These are phyloP conservation scores for Maconellicoccus hirsutus DNA, from an alignment of 1,140 invertebrate species.

Conservation along the genomic window DNA sequence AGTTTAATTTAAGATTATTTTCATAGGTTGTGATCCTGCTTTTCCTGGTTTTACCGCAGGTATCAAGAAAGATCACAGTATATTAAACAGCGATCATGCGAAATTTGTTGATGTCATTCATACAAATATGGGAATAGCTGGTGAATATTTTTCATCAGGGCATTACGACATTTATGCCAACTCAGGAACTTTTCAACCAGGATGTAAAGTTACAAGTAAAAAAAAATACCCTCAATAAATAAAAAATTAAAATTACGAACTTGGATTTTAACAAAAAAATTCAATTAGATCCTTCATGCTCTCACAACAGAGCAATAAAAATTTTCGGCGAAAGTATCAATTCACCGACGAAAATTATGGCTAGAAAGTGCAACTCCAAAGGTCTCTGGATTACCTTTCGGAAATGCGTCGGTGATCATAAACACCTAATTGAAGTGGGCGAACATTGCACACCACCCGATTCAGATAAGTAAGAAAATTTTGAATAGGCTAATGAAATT, in stretches of 20 bases:
- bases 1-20: too few relatives aligned
- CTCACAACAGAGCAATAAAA: neutral
- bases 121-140: constrained; percentile 45
- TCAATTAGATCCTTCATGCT: neutral
- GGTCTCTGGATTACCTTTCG: neutral
- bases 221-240: too few relatives aligned
- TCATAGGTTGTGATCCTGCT: constrained; percentile 45
- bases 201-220: constrained; percentile 36
- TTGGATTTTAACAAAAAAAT: too few relatives aligned
- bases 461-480: too few relatives aligned
- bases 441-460: neutral
- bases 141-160: constrained; percentile 40
- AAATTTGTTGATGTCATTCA: constrained; percentile 51
- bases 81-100: constrained; percentile 48
- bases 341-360: neutral
- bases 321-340: neutral
- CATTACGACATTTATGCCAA: constrained; percentile 53
- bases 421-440: neutral
- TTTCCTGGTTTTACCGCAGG: constrained; percentile 42
- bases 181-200: constrained; percentile 47
- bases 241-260: too few relatives aligned
- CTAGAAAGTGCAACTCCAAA: neutral
- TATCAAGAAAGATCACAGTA: constrained; percentile 29
- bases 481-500: too few relatives aligned
- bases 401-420: neutral